Evolutionary conservation across 2,797 vertebrate genomes (phyloP).

Genomic region (Loris lydekkerianus): DNA sequence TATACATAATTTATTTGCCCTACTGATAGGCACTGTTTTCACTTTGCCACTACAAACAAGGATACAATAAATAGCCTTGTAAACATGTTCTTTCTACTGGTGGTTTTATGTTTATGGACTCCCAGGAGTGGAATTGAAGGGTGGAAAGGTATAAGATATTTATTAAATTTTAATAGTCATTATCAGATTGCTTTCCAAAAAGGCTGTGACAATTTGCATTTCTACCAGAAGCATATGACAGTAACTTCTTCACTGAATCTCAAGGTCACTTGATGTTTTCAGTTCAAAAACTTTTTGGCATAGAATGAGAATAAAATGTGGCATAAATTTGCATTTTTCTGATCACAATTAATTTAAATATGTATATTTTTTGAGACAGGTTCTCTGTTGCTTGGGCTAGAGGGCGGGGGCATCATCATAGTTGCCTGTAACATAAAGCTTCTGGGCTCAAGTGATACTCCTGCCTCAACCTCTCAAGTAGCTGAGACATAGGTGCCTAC

Average conservation of each 20-base stretch:
- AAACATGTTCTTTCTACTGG: background rate
- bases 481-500: background rate
- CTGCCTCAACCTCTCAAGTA: background rate
- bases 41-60: slow-evolving; percentile 38
- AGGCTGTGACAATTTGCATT: background rate
- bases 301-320: background rate
- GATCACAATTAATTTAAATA: slow-evolving; percentile 15
- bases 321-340: slow-evolving; percentile 24
- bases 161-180: slow-evolving; percentile 63
- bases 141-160: slow-evolving; percentile 30
- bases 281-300: slow-evolving; percentile 2
- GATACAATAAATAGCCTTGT: slow-evolving; percentile 14
- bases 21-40: background rate
- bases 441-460: background rate
- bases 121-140: background rate
- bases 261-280: background rate
- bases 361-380: background rate
- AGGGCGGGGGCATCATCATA: background rate
- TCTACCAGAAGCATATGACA: background rate
- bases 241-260: background rate
- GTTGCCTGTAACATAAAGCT: background rate
- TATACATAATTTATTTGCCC: slow-evolving; percentile 11
- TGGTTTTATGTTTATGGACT: slow-evolving; percentile 53
- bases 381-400: background rate
- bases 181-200: slow-evolving; percentile 55